Percentiles rank a stretch among this genome's conserved stretches.
Evolutionary conservation across 2,888 invertebrate species (phyloP).

Genomic region (Hydroisotoma schaefferi): DNA sequence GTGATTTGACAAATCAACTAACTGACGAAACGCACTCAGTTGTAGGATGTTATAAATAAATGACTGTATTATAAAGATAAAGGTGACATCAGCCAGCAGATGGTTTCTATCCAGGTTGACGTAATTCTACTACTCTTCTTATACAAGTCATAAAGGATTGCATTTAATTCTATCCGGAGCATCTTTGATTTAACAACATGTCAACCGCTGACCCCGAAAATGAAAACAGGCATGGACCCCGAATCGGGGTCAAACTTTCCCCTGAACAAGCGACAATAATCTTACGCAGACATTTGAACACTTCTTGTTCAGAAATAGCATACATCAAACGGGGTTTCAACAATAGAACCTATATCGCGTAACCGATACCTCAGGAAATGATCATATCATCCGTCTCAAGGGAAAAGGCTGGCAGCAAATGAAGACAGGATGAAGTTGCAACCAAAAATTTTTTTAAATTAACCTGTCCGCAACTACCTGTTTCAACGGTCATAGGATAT

Average conservation of each 20-base stretch:
- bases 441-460: constrained; percentile 1
- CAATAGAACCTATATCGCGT: constrained; percentile 23
- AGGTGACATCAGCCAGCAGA: too few relatives aligned
- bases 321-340: constrained; percentile 28
- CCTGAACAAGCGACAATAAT: constrained; percentile 20
- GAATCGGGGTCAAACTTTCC: constrained; percentile 17
- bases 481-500: constrained; percentile 20
- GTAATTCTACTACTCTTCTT: background rate
- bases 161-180: too few relatives aligned
- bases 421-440: constrained; percentile 30
- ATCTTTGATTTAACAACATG: too few relatives aligned
- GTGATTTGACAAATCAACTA: too few relatives aligned
- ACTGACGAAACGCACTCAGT: too few relatives aligned
- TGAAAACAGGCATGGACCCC: constrained; percentile 22
- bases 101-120: background rate
- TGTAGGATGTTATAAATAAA: too few relatives aligned
- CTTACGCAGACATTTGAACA: constrained; percentile 5
- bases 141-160: background rate
- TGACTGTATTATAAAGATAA: too few relatives aligned
- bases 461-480: constrained; percentile 1
- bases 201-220: too few relatives aligned
- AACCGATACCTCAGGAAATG: constrained; percentile 1
- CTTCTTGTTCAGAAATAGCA: background rate
- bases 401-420: constrained; percentile 22
- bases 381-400: constrained; percentile 15